Evolutionary conservation across 2,797 vertebrate species (phyloP).

Genomic region (Ctenosaura bakeri): DNA sequence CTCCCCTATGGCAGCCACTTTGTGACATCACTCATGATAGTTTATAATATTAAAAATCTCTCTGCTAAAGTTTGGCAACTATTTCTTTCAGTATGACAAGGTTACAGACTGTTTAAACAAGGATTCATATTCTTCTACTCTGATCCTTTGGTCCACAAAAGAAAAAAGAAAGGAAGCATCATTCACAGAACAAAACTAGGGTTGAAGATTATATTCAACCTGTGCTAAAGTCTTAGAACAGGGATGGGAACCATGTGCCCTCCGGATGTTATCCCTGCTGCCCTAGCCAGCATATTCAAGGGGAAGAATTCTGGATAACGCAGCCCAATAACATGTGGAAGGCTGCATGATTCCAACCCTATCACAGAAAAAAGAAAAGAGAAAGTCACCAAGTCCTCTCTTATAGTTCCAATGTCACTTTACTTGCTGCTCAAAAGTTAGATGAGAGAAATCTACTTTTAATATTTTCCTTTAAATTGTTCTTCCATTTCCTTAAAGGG

Average conservation of each 20-base stretch:
- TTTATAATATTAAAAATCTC: neutral
- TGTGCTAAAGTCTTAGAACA: neutral
- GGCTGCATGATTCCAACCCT: no score
- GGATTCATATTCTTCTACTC: neutral
- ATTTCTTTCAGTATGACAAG: neutral
- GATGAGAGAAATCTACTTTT: neutral
- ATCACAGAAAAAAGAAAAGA: neutral
- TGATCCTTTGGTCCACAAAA: neutral
- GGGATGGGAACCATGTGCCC: no score
- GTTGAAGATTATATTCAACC: no score
- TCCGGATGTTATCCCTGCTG: no score
- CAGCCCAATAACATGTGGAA: neutral
- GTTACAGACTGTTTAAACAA: neutral
- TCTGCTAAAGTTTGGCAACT: neutral
- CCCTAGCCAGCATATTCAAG: no score
- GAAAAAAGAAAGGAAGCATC: neutral
- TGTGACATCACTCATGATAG: neutral
- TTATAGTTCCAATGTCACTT: neutral
- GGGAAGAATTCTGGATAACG: no score
- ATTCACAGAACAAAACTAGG: neutral
- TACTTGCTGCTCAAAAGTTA: neutral
- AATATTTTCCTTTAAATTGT: neutral
- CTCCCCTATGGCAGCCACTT: neutral
- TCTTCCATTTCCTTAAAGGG: neutral
- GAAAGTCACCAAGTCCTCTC: neutral